Base-by-base conservation (phyloP, 1,140 invertebrate genomes). In the Spodoptera litura region DNA sequence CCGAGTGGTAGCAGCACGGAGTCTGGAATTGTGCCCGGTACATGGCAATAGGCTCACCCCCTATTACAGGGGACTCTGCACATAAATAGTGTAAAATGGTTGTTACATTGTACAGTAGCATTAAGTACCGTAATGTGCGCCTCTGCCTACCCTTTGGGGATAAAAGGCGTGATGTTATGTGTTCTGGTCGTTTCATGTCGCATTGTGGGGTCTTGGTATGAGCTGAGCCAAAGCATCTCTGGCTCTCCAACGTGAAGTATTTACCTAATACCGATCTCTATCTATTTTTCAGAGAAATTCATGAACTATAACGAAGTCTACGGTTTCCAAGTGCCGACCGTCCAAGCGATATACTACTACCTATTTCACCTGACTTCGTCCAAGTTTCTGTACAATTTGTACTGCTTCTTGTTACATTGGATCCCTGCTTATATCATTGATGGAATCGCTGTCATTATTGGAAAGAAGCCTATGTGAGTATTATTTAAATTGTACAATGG, bases 391-490 rank as follows among this genome's bases (percentile, higher is more conserved):
- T 95, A 96, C 85, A 90, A 90, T 0, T 27, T 96, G 0, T 94
- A 81, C 78, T 88, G 85, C 4, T 93, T 96, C 81, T 91, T 96
- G 58, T 87, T 96, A 38, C 96, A 96, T 85, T 95, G 95, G 91
- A 85, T 96, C 72, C 96, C 96, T 12, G 96, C 96, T 15, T 95
- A 96, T 84, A 88, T 96, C 55, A 92, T 95, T 51, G 96, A 96
- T 87, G 92, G 90, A 55, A 87, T 95, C 55, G 85, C 94, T 15
- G 88, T 95, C 31, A 85, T 95, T 25, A 95, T 96, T 31, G 96
- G 96, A 81, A 96, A 95, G 88, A 95, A 95, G 85, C 95, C 95
- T 76, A 96, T 95, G 96, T 96, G 92, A 95, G 95, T 91, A 81
- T 59, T 4, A 31, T 27, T 59, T 4, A 20, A 20, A 20, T 20